Conservation (phyloP, 2,797 vertebrate genomes). For the Pseudotriccus pelzelni region DNA sequence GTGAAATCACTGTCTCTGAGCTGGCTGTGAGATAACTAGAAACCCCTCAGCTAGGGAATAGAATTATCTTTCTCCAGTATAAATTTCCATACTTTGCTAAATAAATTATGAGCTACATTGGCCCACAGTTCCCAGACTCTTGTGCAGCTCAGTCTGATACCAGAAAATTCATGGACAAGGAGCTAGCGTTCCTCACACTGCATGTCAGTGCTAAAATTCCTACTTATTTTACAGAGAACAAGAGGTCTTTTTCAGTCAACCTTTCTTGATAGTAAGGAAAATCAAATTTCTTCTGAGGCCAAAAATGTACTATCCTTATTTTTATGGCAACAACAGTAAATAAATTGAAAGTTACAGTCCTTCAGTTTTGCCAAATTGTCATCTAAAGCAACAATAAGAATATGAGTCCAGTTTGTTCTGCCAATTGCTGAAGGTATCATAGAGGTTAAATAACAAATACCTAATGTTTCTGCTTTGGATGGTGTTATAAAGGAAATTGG, state of each 20-base stretch:
- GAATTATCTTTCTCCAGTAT: neutral
- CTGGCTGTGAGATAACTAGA: neutral
- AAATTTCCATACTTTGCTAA: neutral
- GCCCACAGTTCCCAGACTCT: neutral
- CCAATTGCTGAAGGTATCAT: constrained; percentile 49
- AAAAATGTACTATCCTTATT: neutral
- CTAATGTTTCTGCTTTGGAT: constrained; percentile 30
- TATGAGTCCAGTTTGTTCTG: constrained; percentile 37
- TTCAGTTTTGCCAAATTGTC: constrained; percentile 18
- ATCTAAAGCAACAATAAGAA: constrained; percentile 7
- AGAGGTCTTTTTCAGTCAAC: neutral
- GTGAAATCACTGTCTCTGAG: neutral
- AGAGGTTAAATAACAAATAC: constrained; percentile 48
- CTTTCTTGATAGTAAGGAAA: neutral
- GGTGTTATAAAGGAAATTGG: constrained; percentile 41
- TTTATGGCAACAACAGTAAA: neutral
- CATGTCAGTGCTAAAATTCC: neutral
- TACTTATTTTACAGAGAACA: neutral
- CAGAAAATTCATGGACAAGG: neutral
- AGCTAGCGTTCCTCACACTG: neutral
- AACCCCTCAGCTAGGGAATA: neutral
- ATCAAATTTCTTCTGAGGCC: neutral
- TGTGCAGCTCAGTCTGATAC: neutral
- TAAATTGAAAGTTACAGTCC: neutral
- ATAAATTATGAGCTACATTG: neutral